Percentiles rank a stretch among this genome's conserved stretches.
phyloP scores from a whole-genome alignment of 2,797 vertebrate species.

The Hipposideros larvatus region DNA sequence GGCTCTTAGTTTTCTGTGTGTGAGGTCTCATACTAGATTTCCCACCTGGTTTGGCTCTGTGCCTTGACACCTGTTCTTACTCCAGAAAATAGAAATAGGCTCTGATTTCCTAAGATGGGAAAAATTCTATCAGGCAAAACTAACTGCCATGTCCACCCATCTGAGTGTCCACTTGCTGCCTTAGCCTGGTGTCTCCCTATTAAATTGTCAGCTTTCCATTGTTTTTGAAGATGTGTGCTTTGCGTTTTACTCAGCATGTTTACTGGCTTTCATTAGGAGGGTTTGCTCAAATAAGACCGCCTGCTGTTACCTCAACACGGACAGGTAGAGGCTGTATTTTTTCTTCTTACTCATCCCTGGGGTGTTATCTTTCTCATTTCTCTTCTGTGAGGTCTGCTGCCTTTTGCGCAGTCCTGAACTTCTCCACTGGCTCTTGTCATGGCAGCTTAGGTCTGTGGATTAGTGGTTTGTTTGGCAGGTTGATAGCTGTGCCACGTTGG shows the following conservation, averaged over 20 bases:
- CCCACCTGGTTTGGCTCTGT: neutral
- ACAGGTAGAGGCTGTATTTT: neutral
- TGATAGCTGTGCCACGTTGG: neutral
- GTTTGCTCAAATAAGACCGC: neutral
- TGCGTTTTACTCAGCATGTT: neutral
- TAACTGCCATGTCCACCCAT: neutral
- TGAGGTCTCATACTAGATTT: neutral
- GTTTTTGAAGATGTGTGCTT: conserved; percentile 10
- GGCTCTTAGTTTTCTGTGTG: neutral
- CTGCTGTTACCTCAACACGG: neutral
- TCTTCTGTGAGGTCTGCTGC: neutral
- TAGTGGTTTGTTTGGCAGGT: neutral
- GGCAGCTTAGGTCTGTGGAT: neutral
- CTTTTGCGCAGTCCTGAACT: neutral
- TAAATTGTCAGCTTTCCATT: neutral
- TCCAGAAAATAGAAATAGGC: neutral
- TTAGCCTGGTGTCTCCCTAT: neutral
- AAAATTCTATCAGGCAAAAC: neutral
- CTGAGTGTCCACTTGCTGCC: neutral
- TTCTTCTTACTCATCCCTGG: neutral
- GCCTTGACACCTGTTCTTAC: neutral
- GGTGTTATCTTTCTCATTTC: neutral
- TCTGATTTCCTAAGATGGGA: neutral
- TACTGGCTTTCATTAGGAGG: neutral
- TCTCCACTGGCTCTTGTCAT: neutral